phyloP scores from a whole-genome alignment of 92 coral and sea anemone genomes.

The Anthopleura xanthogrammica region DNA sequence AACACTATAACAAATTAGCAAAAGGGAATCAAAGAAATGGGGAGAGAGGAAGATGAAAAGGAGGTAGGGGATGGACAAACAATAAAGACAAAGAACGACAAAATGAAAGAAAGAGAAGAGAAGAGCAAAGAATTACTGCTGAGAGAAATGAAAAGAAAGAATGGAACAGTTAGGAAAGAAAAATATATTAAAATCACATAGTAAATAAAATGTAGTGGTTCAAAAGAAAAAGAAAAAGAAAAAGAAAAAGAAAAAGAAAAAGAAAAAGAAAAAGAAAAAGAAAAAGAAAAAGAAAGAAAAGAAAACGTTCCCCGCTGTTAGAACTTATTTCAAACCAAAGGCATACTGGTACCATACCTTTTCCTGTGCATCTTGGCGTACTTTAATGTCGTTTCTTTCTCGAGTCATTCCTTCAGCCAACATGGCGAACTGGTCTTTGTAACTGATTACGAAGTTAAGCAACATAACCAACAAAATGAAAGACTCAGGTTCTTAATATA shows the following conservation, averaged over 20 bases:
- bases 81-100: neutral
- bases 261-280: too few relatives aligned
- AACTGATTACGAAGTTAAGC: conserved; percentile 39
- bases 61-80: neutral
- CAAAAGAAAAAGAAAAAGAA: too few relatives aligned
- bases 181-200: too few relatives aligned
- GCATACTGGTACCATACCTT: conserved; percentile 48
- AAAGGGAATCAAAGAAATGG: too few relatives aligned
- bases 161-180: too few relatives aligned
- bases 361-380: conserved; percentile 92
- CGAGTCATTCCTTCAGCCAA: conserved; percentile 84
- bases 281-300: too few relatives aligned
- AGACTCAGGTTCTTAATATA: too few relatives aligned
- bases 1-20: neutral
- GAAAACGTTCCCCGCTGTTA: too few relatives aligned
- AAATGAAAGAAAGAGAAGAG: neutral
- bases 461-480: neutral
- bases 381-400: conserved; percentile 78
- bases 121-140: neutral
- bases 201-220: too few relatives aligned
- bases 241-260: too few relatives aligned
- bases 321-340: too few relatives aligned
- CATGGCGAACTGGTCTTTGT: conserved; percentile 95
- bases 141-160: too few relatives aligned
- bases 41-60: neutral